Evolutionary conservation across 2,888 invertebrate species (phyloP), one percentile per base, ranked within the genome.

Genomic region (Anagyrus pseudococci): DNA sequence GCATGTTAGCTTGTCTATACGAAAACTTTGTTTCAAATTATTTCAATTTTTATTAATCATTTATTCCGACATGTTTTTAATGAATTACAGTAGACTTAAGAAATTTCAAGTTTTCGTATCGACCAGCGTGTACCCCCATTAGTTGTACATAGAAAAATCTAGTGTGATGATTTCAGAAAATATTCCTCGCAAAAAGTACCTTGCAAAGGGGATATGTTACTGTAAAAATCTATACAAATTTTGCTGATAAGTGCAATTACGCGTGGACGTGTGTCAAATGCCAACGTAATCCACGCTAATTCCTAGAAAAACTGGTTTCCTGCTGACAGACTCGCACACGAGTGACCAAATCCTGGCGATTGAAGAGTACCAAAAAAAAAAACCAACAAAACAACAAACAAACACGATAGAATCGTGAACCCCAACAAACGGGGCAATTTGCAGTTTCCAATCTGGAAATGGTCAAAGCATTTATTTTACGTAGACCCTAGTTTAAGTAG

Each of bases 311-410:
- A 49, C 58, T 58, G 41, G 59, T 44, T 41, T 48, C n/a, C 41
- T 49, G 40, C 52, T 52, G 63, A 64, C 63, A 64, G 59, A 64
- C 63, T 63, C 54, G 37, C 20, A 40, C n/a, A 41, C 52, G 48
- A 50, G 48, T 54, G 53, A 54, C n/a, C n/a, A 44, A 8, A 6
- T 20, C 33, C 33, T 22, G 22, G 22, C n/a, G 3, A 46, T 22
- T 4, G 13, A 46, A 23, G 22, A 46, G 20, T 22, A 20, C 13
- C 8, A 44, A 7, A 46, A 4, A 33, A 10, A 40, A 8, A 22
- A 20, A 25, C n/a, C n/a, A n/a, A n/a, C n/a, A 44, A 15, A 10
- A 37, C 2, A 23, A 19, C 15, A 33, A 7, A 22, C 19, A 52
- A 46, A 33, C 44, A 22, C n/a, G n/a, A n/a, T n/a, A 6, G 29